Evolutionary conservation across 2,113 vertebrate species (phyloP), one percentile per base, ranked within the genome.

Genomic region (human (Homo sapiens)): DNA sequence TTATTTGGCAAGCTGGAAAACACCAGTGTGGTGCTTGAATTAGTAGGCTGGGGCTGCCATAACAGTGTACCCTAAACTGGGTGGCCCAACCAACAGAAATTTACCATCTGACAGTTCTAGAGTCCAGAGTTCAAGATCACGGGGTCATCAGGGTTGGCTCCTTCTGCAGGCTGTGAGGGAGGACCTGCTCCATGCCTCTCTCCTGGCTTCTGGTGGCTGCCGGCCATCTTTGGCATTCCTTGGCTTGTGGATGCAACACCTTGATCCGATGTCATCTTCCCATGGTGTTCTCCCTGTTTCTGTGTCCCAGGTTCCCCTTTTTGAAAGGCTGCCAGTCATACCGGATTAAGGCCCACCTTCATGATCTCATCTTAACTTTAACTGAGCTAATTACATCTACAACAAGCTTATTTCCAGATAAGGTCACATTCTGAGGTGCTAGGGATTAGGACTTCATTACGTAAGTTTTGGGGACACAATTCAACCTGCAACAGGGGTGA

Each of bases 121-220:
- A 72, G 59, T 12, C 40, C 8, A 14, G 14, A 85, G 52, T 52
- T 66, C 9, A 3, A 48, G 52, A 70, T 55, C 25, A 20, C 73
- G 55, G 27, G 22, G 1, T 30, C 1, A 0, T 50, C 38, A 72
- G 30, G 5, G 4, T 64, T 89, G n/a, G 57, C 1, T 72, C 8
- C 50, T 72, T 38, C 32, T 38, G 40, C 13, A 48, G 50, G 8
- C 23, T 83, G 27, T 32, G 23, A 22, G 40, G 30, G 52, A 61
- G 38, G 5, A 59, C 38, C 32, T 6, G 30, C 16, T 48, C 7
- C 16, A 8, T 0, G 3, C 9, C 32, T 38, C 16, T 10, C 80
- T 2, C 30, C 38, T 8, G 23, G 76, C 80, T 68, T 13, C 73
- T 22, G 38, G 35, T 6, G 14, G 11, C 6, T 13, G 35, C 70